Percentiles rank a stretch among this genome's conserved stretches.
These are phyloP conservation scores for Bubalus kerabau DNA, from an alignment of 2,113 vertebrate genomes.

Conservation along the genomic window DNA sequence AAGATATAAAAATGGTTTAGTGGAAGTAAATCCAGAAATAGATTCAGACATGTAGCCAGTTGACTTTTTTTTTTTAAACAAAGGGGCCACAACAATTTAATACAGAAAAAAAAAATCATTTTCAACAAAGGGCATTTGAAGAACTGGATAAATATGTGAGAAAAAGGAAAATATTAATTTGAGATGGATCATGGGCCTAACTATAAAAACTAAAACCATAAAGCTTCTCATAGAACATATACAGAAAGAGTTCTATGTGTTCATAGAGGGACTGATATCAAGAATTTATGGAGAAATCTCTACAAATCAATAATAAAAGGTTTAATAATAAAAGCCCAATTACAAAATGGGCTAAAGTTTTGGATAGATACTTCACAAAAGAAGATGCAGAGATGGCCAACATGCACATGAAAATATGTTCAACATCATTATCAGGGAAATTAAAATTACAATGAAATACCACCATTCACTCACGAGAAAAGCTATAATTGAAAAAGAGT, in stretches of 20 bases:
- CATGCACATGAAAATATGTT: not conserved
- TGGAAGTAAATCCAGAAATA: not conserved
- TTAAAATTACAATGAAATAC: not conserved
- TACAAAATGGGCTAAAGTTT: not conserved
- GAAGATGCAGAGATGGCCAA: not conserved
- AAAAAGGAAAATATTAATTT: not conserved
- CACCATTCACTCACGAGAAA: not conserved
- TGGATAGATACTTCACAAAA: not conserved
- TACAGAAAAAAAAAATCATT: not conserved
- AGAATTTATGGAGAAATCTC: not conserved
- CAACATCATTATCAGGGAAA: not conserved
- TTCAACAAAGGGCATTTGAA: not conserved
- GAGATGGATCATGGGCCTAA: not conserved
- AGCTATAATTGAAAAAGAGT: not conserved
- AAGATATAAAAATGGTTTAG: not conserved
- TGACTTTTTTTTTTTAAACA: not conserved
- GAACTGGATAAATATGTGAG: not conserved
- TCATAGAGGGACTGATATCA: not conserved
- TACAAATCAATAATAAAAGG: not conserved
- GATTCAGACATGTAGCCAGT: not conserved
- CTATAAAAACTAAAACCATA: not conserved
- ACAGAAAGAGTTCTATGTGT: not conserved
- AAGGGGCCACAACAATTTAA: not conserved
- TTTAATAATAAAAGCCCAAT: not conserved
- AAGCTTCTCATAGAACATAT: not conserved